Evolutionary conservation across 1,140 invertebrate species (phyloP), one percentile per base, ranked within the genome.

Genomic region (Bombus difficillimus): DNA sequence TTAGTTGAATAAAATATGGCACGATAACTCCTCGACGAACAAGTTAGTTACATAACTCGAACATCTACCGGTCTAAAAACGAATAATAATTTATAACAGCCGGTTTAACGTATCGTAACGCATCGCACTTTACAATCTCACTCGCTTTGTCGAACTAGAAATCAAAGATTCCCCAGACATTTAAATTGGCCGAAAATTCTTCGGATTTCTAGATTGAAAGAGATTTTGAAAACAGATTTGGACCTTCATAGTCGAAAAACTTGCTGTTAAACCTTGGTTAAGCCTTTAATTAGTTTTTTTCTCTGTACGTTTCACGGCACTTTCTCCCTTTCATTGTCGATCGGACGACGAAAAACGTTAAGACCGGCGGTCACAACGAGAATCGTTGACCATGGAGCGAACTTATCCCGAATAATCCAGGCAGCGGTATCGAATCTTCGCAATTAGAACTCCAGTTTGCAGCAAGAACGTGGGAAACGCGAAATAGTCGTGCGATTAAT

Each of bases 401-500:
- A 53, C 28, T 34, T 0, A 39, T 39, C 28, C 4, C 1, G 41
- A 39, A n/a, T 47, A 43, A 15, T n/a, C 25, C 15, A 25, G 9
- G 6, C 28, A 25, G 64, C 47, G 5, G 78, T 34, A 10, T 8
- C 13, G 22, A n/a, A 73, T 47, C 34, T 81, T 53, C 57, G 43
- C 66, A 71, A 81, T 71, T 81, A 71, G 37, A 71, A 43, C 9
- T 64, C 0, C 3, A 5, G 39, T 37, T 77, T 32, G 2, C 3
- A 22, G 28, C 25, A 68, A 68, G 39, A 47, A 66, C 81, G 73
- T 76, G 81, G 47, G 81, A 83, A 28, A 47, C 32, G 32, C 32
- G n/a, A n/a, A 47, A 25, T 41, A 28, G 12, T 8, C 3, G 22
- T 64, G n/a, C n/a, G 34, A 53, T 53, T 75, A 75, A 75, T 34